Base-by-base conservation (phyloP, 2,888 invertebrate species). In the Kryphioiulus occultus region DNA sequence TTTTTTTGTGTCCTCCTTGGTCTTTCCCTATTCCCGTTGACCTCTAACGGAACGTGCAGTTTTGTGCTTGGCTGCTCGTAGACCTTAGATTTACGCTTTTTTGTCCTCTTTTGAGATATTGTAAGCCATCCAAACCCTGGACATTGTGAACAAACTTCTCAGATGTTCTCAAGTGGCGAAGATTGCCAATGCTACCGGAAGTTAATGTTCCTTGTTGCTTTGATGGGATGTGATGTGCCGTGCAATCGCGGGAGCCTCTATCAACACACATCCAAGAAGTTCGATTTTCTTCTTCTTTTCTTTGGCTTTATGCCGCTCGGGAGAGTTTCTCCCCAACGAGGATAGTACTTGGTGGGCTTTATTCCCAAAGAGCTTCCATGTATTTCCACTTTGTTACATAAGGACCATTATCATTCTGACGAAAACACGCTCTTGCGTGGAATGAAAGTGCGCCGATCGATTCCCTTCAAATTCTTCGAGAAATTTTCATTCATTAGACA, bases 1-100 rank as follows among this genome's bases (percentile, higher is more conserved):
- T 59, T 59, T 59, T 39, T 59, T 59, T 59, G 22, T 59, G 59
- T 22, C n/a, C 59, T 59, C 59, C 22, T 22, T 59, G 59, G 59
- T 59, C 59, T 59, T 59, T 59, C 59, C 59, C 59, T 59, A n/a
- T 59, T 59, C 59, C 59, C 59, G 59, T 59, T 59, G 59, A 59
- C 59, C 59, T 59, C 59, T 10, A 59, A 59, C 59, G 59, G 59
- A 59, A 59, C 59, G 59, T 59, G 59, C 59, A 59, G 12, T 59
- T 59, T 59, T 59, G 59, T 59, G 59, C 59, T 59, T 59, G 7
- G 22, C 59, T 59, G 59, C 22, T 22, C 22, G 59, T 59, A 59
- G 59, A 59, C 59, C 59, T 22, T 59, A 59, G 59, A 59, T 59
- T 59, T 59, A 59, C 59, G 59, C 59, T 53, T 59, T 59, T 59